Evolutionary conservation across 2,888 invertebrate species (phyloP).

Genomic region (Noctua janthina): DNA sequence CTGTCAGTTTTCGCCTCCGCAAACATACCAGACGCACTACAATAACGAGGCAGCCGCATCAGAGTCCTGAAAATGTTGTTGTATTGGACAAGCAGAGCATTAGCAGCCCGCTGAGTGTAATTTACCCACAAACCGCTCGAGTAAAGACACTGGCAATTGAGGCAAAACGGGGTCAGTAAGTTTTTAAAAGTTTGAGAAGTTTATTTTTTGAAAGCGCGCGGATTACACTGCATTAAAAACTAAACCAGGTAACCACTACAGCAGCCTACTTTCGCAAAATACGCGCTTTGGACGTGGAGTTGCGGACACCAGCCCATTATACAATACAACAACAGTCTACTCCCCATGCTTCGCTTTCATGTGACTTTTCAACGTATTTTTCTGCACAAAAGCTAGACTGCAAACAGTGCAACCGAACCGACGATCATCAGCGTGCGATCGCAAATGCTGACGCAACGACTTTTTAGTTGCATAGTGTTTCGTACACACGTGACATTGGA

Average conservation of each 20-base stretch:
- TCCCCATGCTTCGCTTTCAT: constrained; percentile 74
- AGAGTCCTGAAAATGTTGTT: too few relatives aligned
- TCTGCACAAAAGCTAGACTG: constrained; percentile 67
- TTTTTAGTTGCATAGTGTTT: constrained; percentile 78
- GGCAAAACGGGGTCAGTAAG: neutral
- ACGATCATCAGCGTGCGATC: constrained; percentile 69
- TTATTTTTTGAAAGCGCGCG: neutral
- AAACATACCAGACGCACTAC: neutral
- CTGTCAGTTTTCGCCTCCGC: too few relatives aligned
- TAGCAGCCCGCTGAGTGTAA: neutral
- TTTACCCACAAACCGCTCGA: neutral
- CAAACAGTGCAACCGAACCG: constrained; percentile 65
- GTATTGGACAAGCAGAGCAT: too few relatives aligned
- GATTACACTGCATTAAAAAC: neutral
- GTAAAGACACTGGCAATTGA: neutral
- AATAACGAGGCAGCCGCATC: too few relatives aligned
- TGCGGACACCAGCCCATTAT: neutral
- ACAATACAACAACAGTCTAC: constrained; percentile 9
- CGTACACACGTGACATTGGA: constrained; percentile 76
- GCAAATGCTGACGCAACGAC: constrained; percentile 78
- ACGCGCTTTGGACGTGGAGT: neutral
- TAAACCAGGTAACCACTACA: neutral
- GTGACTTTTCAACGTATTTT: constrained; percentile 79
- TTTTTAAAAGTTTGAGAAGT: neutral
- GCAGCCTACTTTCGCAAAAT: neutral